Evolutionary conservation across 2,888 invertebrate species (phyloP).

Genomic region (Drosophila affinis): DNA sequence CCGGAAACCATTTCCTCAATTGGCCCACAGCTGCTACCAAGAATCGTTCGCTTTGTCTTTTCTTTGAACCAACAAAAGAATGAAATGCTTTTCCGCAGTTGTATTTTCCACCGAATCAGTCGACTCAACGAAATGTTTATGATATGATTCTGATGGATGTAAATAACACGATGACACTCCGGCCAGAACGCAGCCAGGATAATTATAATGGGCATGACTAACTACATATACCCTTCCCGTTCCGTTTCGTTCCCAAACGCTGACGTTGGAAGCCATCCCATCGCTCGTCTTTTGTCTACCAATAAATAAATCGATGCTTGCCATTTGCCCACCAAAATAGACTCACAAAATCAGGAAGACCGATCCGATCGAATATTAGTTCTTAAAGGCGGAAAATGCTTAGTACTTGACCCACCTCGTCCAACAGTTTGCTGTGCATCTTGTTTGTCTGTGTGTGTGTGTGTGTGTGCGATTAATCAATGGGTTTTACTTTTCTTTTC

Average conservation of each 20-base stretch:
- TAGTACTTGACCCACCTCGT: constrained; percentile 72
- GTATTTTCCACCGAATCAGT: constrained; percentile 21
- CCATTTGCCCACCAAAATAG: constrained; percentile 46
- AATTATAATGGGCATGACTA: constrained; percentile 51
- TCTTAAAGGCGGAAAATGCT: constrained; percentile 13
- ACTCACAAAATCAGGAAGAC: constrained; percentile 28
- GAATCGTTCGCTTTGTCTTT: constrained; percentile 16
- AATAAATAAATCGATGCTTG: constrained; percentile 39
- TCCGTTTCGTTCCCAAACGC: background rate
- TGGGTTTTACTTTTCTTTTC: constrained; percentile 35
- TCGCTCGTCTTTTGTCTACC: background rate
- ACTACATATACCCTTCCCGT: constrained; percentile 22
- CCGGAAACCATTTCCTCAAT: constrained; percentile 54
- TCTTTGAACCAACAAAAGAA: constrained; percentile 51
- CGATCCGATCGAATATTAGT: background rate
- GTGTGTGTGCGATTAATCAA: constrained; percentile 44
- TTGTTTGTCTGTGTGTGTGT: constrained; percentile 37
- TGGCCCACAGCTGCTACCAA: background rate
- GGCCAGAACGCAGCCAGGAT: constrained; percentile 9
- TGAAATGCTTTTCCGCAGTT: constrained; percentile 53
- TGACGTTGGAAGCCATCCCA: background rate
- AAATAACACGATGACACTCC: constrained; percentile 64
- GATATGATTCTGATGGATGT: constrained; percentile 60
- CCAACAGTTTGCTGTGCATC: constrained; percentile 81
- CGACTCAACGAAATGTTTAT: constrained; percentile 51